A percentile compares a stretch with the other conserved stretches of the same genome.
Conservation (phyloP, 1,140 invertebrate genomes). For the honey bee (Apis mellifera) region Amel_HAv3.1 CM009931.2:20998001-20998500, state of each 20-base stretch:
- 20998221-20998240: slow-evolving; percentile 43
- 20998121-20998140: slow-evolving; percentile 34
- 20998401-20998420: not conserved
- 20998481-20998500: slow-evolving; percentile 30
- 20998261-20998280: slow-evolving; percentile 39
- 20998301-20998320: slow-evolving; percentile 29
- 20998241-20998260: slow-evolving; percentile 43
- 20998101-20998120: slow-evolving; percentile 26
- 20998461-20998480: not conserved
- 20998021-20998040: not conserved
- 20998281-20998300: slow-evolving; percentile 45
- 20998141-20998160: slow-evolving; percentile 43
- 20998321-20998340: slow-evolving; percentile 25
- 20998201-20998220: slow-evolving; percentile 32
- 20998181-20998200: slow-evolving; percentile 35
- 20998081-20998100: not conserved
- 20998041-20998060: not conserved
- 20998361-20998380: not conserved
- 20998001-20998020: not conserved
- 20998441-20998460: not conserved
- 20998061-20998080: slow-evolving; percentile 31
- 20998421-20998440: not conserved
- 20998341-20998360: not conserved
- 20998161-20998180: slow-evolving; percentile 34
- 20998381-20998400: not conserved